phyloP scores from a whole-genome alignment of 1,140 invertebrate species.

The Lasioglossum albipes region DNA sequence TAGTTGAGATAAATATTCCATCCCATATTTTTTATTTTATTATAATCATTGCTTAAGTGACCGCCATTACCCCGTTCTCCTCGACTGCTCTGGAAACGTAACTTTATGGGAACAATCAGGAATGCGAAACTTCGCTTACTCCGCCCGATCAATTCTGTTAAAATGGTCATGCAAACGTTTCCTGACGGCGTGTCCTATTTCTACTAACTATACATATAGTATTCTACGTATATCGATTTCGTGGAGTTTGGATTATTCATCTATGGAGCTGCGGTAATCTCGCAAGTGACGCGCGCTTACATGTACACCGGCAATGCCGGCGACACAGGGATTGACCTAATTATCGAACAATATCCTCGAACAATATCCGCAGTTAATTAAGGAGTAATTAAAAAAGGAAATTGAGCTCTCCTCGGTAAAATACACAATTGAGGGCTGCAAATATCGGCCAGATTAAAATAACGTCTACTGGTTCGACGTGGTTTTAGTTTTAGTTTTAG shows the following conservation, averaged over 20 bases:
- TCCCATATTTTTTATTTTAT: no score
- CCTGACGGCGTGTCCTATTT: no score
- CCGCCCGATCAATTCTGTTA: no score
- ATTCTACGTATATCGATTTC: no score
- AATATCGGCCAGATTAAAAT: neutral
- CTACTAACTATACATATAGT: no score
- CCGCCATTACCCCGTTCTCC: neutral
- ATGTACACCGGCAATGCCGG: neutral
- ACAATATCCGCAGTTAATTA: neutral
- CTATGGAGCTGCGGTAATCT: neutral
- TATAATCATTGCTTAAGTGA: no score
- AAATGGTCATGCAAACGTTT: no score
- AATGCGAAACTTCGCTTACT: no score
- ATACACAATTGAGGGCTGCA: conserved; percentile 5
- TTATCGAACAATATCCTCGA: neutral
- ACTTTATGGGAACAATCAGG: no score
- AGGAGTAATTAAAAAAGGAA: neutral
- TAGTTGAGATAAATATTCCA: no score
- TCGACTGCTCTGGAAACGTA: no score
- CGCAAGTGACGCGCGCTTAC: neutral
- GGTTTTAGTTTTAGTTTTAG: neutral
- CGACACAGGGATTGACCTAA: neutral
- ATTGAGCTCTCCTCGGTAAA: neutral
- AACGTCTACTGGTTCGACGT: neutral
- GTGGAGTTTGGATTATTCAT: neutral